A percentile compares a stretch with the other conserved stretches of the same genome.
phyloP scores from a whole-genome alignment of 2,888 invertebrate species.

The Leptinotarsa rubiginosa region DNA sequence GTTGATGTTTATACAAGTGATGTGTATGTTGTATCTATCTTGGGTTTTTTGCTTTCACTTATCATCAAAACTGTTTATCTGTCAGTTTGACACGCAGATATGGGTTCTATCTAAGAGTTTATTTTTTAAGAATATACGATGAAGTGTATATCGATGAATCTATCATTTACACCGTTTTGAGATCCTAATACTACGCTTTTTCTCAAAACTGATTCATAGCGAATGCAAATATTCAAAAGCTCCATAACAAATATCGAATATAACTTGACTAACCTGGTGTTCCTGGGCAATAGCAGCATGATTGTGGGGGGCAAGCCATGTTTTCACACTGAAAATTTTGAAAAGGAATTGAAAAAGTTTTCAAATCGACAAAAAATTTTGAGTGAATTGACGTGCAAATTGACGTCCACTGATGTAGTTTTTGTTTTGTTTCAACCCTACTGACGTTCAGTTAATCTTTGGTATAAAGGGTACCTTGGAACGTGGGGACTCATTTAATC shows the following conservation, averaged over 20 bases:
- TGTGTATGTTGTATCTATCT: too few species aligned
- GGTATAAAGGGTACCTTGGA: background rate
- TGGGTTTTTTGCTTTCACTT: too few species aligned
- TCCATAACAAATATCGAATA: background rate
- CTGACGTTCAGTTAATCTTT: background rate
- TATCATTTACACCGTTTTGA: too few species aligned
- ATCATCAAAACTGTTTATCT: too few species aligned
- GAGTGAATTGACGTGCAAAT: slow-evolving; percentile 1
- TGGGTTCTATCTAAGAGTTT: too few species aligned
- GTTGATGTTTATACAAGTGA: too few species aligned
- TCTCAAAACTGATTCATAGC: too few species aligned
- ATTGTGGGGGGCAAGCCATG: background rate
- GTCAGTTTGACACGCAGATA: too few species aligned
- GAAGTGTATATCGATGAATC: too few species aligned
- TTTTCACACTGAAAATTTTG: slow-evolving; percentile 4
- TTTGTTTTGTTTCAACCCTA: background rate
- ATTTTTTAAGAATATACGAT: too few species aligned
- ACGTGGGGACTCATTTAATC: too few species aligned
- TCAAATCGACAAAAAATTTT: background rate
- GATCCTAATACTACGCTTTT: too few species aligned
- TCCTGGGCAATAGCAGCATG: background rate
- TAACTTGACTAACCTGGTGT: background rate
- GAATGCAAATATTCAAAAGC: background rate
- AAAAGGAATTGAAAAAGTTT: background rate
- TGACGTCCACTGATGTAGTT: background rate